phyloP scores from a whole-genome alignment of 1,140 invertebrate genomes.

The Antheraea mylitta region DNA sequence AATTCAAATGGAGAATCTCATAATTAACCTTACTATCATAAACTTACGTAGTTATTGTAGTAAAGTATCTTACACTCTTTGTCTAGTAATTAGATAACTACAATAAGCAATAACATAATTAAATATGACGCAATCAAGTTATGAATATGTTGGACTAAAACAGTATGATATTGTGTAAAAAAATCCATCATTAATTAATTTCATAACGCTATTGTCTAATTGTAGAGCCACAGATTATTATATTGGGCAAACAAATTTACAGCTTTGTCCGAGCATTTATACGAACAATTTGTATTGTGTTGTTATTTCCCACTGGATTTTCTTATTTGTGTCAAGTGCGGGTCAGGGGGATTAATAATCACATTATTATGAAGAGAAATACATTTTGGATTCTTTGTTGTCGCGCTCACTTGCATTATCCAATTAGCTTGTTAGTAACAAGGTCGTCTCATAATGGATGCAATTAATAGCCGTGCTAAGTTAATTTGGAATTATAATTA shows the following conservation, averaged over 20 bases:
- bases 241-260: slow-evolving; percentile 6
- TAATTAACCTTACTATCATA: too few species aligned
- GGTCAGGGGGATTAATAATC: slow-evolving; percentile 40
- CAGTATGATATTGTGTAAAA: slow-evolving; percentile 20
- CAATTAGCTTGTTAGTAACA: slow-evolving; percentile 46
- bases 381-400: slow-evolving; percentile 49
- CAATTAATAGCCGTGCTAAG: slow-evolving; percentile 38
- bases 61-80: background rate
- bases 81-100: background rate
- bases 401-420: slow-evolving; percentile 38
- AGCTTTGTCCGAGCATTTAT: slow-evolving; percentile 4
- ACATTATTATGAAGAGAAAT: slow-evolving; percentile 45
- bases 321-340: slow-evolving; percentile 63
- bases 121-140: slow-evolving; percentile 1
- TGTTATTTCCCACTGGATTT: slow-evolving; percentile 52
- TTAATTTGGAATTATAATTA: slow-evolving; percentile 28
- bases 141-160: background rate
- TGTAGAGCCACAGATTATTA: slow-evolving; percentile 20
- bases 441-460: slow-evolving; percentile 54
- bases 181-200: slow-evolving; percentile 15
- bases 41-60: background rate
- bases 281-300: slow-evolving; percentile 42
- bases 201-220: slow-evolving; percentile 25
- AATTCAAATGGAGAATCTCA: too few species aligned
- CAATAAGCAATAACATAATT: background rate